Percentiles rank a stretch among this genome's conserved stretches.
These are phyloP conservation scores for Parambassis ranga DNA, from an alignment of 2,797 vertebrate genomes.

Conservation along the genomic window DNA sequence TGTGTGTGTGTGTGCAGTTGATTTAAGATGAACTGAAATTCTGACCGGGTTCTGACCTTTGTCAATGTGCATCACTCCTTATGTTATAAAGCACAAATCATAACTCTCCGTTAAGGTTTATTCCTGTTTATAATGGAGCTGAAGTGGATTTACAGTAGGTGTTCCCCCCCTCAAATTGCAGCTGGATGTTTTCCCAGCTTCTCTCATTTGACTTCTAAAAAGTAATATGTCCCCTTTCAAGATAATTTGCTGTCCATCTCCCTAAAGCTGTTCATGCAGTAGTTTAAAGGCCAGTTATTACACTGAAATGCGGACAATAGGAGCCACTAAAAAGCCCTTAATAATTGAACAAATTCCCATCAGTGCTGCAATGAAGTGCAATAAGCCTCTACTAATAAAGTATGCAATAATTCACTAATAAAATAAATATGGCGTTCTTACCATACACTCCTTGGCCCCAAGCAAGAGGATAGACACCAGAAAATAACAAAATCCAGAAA, in stretches of 20 bases:
- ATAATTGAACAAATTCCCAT: slow-evolving; percentile 44
- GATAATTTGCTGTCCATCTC: slow-evolving; percentile 56
- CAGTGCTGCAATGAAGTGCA: background rate
- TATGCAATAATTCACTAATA: slow-evolving; percentile 1
- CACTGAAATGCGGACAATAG: slow-evolving; percentile 20
- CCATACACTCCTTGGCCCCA: slow-evolving; percentile 84
- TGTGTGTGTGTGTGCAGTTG: background rate
- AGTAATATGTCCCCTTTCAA: slow-evolving; percentile 50
- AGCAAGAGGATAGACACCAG: slow-evolving; percentile 69
- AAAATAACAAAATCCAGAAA: slow-evolving; percentile 85
- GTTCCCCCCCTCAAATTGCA: slow-evolving; percentile 25
- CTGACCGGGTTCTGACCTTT: background rate
- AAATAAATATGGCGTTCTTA: slow-evolving; percentile 61
- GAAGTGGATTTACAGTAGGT: slow-evolving; percentile 33
- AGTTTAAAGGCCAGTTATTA: slow-evolving; percentile 48
- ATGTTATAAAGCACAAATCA: slow-evolving; percentile 8
- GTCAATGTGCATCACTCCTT: slow-evolving; percentile 1
- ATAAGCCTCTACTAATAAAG: slow-evolving; percentile 27
- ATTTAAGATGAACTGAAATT: background rate
- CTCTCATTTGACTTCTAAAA: slow-evolving; percentile 33
- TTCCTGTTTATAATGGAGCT: slow-evolving; percentile 16
- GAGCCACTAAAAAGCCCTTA: slow-evolving; percentile 23
- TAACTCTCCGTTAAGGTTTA: no score
- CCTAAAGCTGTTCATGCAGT: slow-evolving; percentile 39
- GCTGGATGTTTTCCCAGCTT: slow-evolving; percentile 50